Percentiles rank a stretch among this genome's conserved stretches.
These are phyloP conservation scores for Metellina segmentata DNA, from an alignment of 2,888 invertebrate genomes.

Conservation along the genomic window DNA sequence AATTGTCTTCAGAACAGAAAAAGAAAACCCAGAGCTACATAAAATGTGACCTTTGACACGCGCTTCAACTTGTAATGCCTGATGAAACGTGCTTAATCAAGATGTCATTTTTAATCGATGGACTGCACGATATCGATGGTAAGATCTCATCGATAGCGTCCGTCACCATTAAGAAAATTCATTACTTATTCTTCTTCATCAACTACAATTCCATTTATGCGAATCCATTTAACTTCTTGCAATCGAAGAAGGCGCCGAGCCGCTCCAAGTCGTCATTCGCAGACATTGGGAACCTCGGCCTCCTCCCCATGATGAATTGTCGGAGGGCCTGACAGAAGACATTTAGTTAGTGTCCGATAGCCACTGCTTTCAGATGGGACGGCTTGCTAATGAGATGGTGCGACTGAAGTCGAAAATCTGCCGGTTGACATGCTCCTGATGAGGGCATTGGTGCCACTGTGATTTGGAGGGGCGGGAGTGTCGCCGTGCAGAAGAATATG, in stretches of 20 bases:
- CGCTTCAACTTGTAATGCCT: not conserved
- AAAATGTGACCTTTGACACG: conserved; percentile 16
- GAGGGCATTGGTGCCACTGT: not conserved
- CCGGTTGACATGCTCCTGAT: conserved; percentile 8
- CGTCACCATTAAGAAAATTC: conserved; percentile 66
- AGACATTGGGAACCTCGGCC: not conserved
- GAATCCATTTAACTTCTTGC: conserved; percentile 30
- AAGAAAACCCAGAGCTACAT: not conserved
- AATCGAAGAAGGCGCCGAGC: conserved; percentile 29
- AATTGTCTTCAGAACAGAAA: not conserved
- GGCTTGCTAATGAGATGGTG: conserved; percentile 28
- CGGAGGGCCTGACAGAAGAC: conserved; percentile 4
- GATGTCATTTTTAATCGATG: conserved; percentile 67
- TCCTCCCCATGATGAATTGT: conserved; percentile 30
- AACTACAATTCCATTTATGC: conserved; percentile 37
- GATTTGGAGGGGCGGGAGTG: not conserved
- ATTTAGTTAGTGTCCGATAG: conserved; percentile 44
- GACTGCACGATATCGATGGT: conserved; percentile 33
- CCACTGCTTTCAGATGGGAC: not conserved
- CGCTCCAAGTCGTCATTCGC: not conserved
- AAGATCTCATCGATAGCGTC: conserved; percentile 62
- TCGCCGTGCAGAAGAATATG: no score
- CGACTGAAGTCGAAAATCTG: conserved; percentile 13
- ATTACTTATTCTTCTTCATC: conserved; percentile 56
- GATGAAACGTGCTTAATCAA: conserved; percentile 57